Percentiles rank a stretch among this genome's conserved stretches.
Conservation (phyloP, 2,888 invertebrate genomes). For the Parascotia fuliginaria region DNA sequence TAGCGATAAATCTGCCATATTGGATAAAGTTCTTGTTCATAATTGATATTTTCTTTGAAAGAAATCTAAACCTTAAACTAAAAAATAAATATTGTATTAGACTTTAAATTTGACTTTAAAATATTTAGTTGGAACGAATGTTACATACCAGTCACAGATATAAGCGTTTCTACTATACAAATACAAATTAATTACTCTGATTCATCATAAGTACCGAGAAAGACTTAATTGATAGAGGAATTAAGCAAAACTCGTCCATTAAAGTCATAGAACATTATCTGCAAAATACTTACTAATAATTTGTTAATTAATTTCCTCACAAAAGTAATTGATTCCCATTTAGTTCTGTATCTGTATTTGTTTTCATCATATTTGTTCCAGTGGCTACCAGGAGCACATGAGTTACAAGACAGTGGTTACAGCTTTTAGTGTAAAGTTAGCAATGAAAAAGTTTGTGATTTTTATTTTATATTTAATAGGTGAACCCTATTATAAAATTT, state of each 20-base stretch:
- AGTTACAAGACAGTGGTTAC: not conserved
- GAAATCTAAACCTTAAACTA: too few species aligned
- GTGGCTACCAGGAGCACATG: not conserved
- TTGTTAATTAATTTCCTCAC: not conserved
- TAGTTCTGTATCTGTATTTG: too few species aligned
- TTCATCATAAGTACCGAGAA: not conserved
- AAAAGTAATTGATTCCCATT: too few species aligned
- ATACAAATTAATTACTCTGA: too few species aligned
- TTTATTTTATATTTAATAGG: slow-evolving; percentile 13
- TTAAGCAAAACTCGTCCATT: not conserved
- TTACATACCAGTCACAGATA: too few species aligned
- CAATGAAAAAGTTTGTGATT: not conserved
- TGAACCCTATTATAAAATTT: slow-evolving; percentile 7
- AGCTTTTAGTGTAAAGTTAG: not conserved
- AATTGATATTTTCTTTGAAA: too few species aligned
- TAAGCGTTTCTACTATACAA: too few species aligned
- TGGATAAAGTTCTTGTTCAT: too few species aligned
- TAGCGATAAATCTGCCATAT: too few species aligned
- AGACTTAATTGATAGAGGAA: not conserved
- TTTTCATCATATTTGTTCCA: not conserved
- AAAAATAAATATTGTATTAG: too few species aligned
- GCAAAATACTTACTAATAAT: not conserved
- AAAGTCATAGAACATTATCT: not conserved
- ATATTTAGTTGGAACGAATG: too few species aligned
- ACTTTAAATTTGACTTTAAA: too few species aligned